Evolutionary conservation across 64 coral and sea anemone genomes (phyloP), one percentile per base, ranked within the genome.

Genomic region (Dendronephthya gigantea): DNA sequence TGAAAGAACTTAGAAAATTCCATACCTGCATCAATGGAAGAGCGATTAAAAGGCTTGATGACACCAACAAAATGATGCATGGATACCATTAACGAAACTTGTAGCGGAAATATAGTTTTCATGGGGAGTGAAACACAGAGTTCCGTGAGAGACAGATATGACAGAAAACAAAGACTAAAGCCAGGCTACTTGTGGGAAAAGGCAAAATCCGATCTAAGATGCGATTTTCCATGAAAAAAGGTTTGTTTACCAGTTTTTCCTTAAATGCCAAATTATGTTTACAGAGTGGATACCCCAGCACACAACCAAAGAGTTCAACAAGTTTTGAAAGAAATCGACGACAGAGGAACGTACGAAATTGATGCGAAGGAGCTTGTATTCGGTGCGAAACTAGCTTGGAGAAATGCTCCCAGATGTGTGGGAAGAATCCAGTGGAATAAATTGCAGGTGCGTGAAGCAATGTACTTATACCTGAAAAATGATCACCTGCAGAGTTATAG

Each of bases 391-490:
- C 87, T 91, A 66, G 95, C 92, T 31, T 98, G 95, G 95, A 89
- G 95, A 35, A 98, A 98, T 43, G 95, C 95, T 7, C 51, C 95
- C 22, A 84, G 95, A 23, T 98, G 95, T 69, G 93, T 98, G 48
- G 95, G 95, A 0, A 82, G 95, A 69, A 98, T 98, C 83, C 95
- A 98, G 49, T 98, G 95, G 95, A 98, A 98, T 62, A 98, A 92
- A 85, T 49, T 98, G 35, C 92, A 98, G 50, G 95, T 98, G 28
- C 2, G 33, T 6, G 35, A 82, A 33, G n/a, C n/a, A n/a, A 40
- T 17, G 7, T 45, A 0, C 47, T 2, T 12, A 15, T 10, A 17
- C 0, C 22, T 28, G 10, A 16, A 4, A 0, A 16, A 47, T 37
- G 41, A 9, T 25, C 30, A 2, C 19, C 43, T 12, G n/a, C n/a